A percentile compares a stretch with the other conserved stretches of the same genome.
Evolutionary conservation across 2,797 vertebrate genomes (phyloP).

Genomic region (Allobates femoralis): DNA sequence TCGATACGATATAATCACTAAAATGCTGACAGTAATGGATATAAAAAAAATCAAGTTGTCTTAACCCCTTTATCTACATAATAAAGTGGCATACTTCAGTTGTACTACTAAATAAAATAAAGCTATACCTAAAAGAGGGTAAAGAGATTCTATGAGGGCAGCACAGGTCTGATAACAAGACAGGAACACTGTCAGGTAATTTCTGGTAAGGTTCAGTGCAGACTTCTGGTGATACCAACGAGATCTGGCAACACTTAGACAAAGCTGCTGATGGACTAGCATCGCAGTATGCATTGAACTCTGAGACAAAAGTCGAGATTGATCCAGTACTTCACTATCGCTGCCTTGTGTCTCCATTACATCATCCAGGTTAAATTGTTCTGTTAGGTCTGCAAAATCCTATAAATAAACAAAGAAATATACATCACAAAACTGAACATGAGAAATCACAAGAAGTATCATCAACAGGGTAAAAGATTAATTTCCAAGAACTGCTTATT

Average conservation of each 20-base stretch:
- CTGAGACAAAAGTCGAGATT: slow-evolving; percentile 74
- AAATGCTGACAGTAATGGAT: no score
- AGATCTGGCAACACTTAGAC: slow-evolving; percentile 82
- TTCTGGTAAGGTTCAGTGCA: slow-evolving; percentile 76
- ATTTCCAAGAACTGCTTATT: neutral
- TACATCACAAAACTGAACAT: neutral
- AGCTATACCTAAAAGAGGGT: slow-evolving; percentile 88
- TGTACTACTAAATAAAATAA: neutral
- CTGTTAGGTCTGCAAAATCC: slow-evolving; percentile 92
- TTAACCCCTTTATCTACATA: no score
- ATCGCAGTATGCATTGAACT: slow-evolving; percentile 82
- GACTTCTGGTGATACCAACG: slow-evolving; percentile 85
- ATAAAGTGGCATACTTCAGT: neutral
- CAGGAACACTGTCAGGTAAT: slow-evolving; percentile 84
- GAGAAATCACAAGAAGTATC: neutral
- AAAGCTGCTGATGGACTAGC: slow-evolving; percentile 85
- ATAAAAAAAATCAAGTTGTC: no score
- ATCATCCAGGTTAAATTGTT: slow-evolving; percentile 83
- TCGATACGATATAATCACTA: no score
- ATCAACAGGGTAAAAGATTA: neutral
- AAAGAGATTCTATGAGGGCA: slow-evolving; percentile 85
- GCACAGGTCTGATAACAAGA: slow-evolving; percentile 90
- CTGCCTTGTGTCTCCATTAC: slow-evolving; percentile 73
- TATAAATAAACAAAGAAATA: slow-evolving; percentile 65
- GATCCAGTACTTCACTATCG: slow-evolving; percentile 66